Evolutionary conservation across 2,888 invertebrate genomes (phyloP), one percentile per base, ranked within the genome.

Genomic region (Pachycephus smyrnensis): DNA sequence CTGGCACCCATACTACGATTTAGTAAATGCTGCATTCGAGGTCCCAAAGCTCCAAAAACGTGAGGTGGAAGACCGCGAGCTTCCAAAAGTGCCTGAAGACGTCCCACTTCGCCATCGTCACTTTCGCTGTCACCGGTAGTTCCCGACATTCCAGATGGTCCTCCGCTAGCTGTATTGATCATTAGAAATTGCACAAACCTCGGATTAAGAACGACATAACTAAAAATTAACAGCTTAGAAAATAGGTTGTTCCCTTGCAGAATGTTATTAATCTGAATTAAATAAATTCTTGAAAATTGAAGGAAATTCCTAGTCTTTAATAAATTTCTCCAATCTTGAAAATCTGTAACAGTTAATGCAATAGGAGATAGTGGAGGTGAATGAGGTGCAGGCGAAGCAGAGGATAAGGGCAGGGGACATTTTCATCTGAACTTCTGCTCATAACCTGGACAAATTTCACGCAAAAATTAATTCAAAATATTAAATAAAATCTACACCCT

Each of bases 51-150:
- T 68, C 98, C 98, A 87, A 99, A 97, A 81, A 99, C 94, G 91
- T 99, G 98, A 23, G 98, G 98, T n/a, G 99, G 98, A 84, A 99
- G 92, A 36, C 99, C 99, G 84, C 98, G 94, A 23, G 98, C 97
- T 92, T 99, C 99, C 76, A 99, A 93, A 86, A 99, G 92, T 35
- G 98, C 98, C 92, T 99, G 98, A 79, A 99, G 94, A 75, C 98
- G 95, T 69, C 98, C 98, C 90, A 99, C 98, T 92, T 99, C 98
- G 86, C 97, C 97, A 91, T 98, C 98, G 92, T 98, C 98, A 86
- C 95, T 95, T 89, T 96, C 96, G 40, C 95, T 95, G 86, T 95
- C 95, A 23, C 93, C 93, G 15, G 93, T 93, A 12, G 92, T 92
- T 68, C 90, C 81, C 69, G 91, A 87, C 87, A 92, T 91, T 76